Evolutionary conservation across 1,140 invertebrate genomes (phyloP).

Genomic region (Papilio polyxenes): DNA sequence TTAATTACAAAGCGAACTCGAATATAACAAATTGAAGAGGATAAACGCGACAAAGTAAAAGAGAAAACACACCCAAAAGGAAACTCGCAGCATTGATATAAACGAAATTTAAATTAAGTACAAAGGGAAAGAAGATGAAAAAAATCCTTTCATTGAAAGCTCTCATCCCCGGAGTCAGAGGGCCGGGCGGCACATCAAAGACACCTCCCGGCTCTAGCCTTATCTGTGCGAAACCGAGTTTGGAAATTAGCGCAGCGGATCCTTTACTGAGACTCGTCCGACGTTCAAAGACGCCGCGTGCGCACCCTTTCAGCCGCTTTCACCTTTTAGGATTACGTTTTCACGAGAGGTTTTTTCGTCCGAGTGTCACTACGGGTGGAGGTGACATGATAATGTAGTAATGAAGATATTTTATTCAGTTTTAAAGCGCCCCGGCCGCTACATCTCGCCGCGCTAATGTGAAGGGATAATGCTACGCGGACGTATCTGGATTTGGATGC

Average conservation of each 20-base stretch:
- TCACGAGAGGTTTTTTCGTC: constrained; percentile 67
- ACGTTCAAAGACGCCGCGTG: constrained; percentile 65
- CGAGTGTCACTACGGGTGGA: constrained; percentile 55
- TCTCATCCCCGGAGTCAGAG: constrained; percentile 76
- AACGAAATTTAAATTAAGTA: constrained; percentile 82
- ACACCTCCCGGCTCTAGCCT: constrained; percentile 71
- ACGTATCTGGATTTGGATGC: constrained; percentile 49
- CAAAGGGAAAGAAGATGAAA: constrained; percentile 79
- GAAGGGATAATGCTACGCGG: constrained; percentile 53
- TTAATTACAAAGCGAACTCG: constrained; percentile 78
- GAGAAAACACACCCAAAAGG: constrained; percentile 77
- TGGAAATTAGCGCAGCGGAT: constrained; percentile 76
- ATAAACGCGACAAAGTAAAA: constrained; percentile 80
- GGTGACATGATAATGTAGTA: constrained; percentile 68
- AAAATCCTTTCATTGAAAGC: constrained; percentile 81
- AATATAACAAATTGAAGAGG: constrained; percentile 78
- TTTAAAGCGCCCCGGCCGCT: constrained; percentile 58
- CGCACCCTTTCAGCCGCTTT: constrained; percentile 68
- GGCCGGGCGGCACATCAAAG: constrained; percentile 78
- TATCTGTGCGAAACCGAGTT: constrained; percentile 76
- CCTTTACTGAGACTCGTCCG: constrained; percentile 54
- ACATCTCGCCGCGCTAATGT: constrained; percentile 56
- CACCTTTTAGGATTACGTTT: constrained; percentile 66
- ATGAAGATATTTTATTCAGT: constrained; percentile 70
- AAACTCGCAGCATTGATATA: constrained; percentile 80